Base-by-base conservation (phyloP, 2,797 vertebrate genomes). In the Sebastes aleutianus region DNA sequence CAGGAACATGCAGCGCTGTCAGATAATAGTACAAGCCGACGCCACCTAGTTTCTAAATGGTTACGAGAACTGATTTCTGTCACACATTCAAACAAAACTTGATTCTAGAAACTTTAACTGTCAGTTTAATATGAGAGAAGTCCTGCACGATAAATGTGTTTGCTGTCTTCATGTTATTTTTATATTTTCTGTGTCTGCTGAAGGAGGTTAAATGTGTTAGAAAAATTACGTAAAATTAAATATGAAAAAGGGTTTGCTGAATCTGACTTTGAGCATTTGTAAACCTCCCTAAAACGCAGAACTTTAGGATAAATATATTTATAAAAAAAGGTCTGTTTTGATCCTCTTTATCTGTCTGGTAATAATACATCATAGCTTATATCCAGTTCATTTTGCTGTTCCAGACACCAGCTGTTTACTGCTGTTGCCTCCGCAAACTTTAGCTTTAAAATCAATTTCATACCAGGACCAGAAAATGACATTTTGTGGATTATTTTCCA, bases 401-500 rank as follows among this genome's bases (percentile, higher is more conserved):
- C n/a, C 62, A 71, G 16, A 65, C 70, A 50, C 56, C 79, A 82
- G 76, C 63, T 85, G 58, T 70, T 65, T 24, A 5, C 65, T 5
- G 39, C 1, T 14, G 22, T 5, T 68, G 50, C 53, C 58, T 69
- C 34, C n/a, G 10, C 24, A 67, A 70, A 63, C 59, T 6, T 58
- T 14, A 66, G 72, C n/a, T 71, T 62, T 4, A 50, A 62, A 39
- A 24, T 2, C 69, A 14, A 62, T 65, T 62, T 78, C 53, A 74
- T 20, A 2, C 12, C 29, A 58, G 70, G 20, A 82, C 1, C 14
- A 26, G 24, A 68, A 74, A 78, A 76, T 2, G 3, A 78, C 70
- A 36, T 70, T 47, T 75, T n/a, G 14, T 31, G 75, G 68, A 85
- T 85, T 69, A 80, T 29, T 50, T 31, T 67, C 20, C 66, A 50